These are phyloP conservation scores for Drosophila ogumai DNA, from an alignment of 1,140 invertebrate species.

Conservation along the genomic window DNA sequence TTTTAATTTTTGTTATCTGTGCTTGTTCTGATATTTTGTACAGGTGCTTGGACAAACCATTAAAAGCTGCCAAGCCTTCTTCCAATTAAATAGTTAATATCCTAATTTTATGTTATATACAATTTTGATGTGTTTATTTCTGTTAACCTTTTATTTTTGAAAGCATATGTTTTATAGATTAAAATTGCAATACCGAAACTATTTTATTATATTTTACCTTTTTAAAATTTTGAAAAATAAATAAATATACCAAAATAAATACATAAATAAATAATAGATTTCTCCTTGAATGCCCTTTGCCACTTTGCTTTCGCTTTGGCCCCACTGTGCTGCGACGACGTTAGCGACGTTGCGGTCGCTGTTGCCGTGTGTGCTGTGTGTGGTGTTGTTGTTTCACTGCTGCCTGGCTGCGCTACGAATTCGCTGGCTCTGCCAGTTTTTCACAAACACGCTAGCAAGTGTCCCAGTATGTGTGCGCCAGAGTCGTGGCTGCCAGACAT, in stretches of 20 bases:
- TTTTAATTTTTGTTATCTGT: too few species aligned
- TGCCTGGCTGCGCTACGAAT: slow-evolving; percentile 76
- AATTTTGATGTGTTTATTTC: too few species aligned
- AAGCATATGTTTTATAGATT: too few species aligned
- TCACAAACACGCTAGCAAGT: slow-evolving; percentile 29
- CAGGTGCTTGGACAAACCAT: too few species aligned
- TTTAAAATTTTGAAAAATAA: neutral
- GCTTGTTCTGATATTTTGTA: too few species aligned
- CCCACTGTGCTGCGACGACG: slow-evolving; percentile 63
- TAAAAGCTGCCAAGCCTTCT: too few species aligned
- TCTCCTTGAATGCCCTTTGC: slow-evolving; percentile 2
- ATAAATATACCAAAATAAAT: neutral
- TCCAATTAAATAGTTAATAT: too few species aligned
- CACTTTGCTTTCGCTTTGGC: slow-evolving; percentile 3
- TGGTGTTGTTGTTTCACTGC: slow-evolving; percentile 30
- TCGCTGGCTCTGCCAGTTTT: slow-evolving; percentile 71
- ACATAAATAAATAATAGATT: neutral
- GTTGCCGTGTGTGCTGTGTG: slow-evolving; percentile 46
- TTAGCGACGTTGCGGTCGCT: slow-evolving; percentile 41
- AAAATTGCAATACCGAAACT: too few species aligned
- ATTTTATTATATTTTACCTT: too few species aligned
- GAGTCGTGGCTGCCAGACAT: slow-evolving; percentile 81
- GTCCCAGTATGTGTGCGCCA: slow-evolving; percentile 30
- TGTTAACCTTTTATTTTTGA: too few species aligned
- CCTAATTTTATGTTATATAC: too few species aligned